These are phyloP conservation scores for Caenorhabditis wallacei DNA, from an alignment of 2,888 invertebrate species.

Conservation along the genomic window DNA sequence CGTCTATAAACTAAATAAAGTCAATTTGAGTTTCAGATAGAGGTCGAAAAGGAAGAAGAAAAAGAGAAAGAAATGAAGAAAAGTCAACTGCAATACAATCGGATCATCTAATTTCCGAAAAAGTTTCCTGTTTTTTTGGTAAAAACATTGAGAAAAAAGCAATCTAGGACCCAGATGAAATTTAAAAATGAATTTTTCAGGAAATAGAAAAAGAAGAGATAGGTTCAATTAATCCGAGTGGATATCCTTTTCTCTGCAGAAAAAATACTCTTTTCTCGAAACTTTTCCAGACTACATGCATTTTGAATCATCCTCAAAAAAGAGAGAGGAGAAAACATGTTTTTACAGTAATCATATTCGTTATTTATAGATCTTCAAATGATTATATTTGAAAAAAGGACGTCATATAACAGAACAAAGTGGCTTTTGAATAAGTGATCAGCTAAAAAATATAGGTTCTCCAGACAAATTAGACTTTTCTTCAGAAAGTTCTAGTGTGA, in stretches of 20 bases:
- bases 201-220: slow-evolving; percentile 23
- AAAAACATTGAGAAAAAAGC: not conserved
- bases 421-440: slow-evolving; percentile 2
- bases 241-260: not conserved
- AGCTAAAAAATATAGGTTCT: not conserved
- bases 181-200: no score
- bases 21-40: slow-evolving; percentile 40
- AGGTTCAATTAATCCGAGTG: slow-evolving; percentile 28
- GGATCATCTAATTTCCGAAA: slow-evolving; percentile 42
- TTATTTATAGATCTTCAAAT: slow-evolving; percentile 15
- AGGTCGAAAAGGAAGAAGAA: slow-evolving; percentile 10
- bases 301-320: not conserved
- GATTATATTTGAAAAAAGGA: slow-evolving; percentile 5
- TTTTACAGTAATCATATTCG: slow-evolving; percentile 17
- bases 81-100: not conserved
- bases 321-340: slow-evolving; percentile 15
- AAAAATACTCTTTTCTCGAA: slow-evolving; percentile 2
- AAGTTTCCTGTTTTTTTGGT: slow-evolving; percentile 45
- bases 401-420: slow-evolving; percentile 4
- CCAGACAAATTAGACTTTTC: slow-evolving; percentile 20
- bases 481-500: slow-evolving; percentile 35
- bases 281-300: slow-evolving; percentile 12
- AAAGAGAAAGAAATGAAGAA: not conserved
- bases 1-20: slow-evolving; percentile 26
- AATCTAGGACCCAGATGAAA: not conserved